Evolutionary conservation across 2,113 vertebrate genomes (phyloP).

Genomic region (Grus americana): DNA sequence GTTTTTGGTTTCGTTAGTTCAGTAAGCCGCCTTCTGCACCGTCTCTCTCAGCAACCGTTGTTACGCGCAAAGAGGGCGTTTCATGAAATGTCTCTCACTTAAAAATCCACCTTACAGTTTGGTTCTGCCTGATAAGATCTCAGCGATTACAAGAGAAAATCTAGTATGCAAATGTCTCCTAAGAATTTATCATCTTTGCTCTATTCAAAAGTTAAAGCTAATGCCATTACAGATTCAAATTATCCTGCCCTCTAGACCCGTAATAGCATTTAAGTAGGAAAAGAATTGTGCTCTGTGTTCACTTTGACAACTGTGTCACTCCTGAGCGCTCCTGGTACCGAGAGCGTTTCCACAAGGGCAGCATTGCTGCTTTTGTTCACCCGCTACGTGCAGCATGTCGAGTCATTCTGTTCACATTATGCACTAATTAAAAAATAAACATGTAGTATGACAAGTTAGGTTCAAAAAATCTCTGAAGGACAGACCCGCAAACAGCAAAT

Average conservation of each 20-base stretch:
- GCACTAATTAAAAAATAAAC: slow-evolving; percentile 11
- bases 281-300: neutral
- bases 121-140: neutral
- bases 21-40: neutral
- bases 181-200: neutral
- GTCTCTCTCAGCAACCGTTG: neutral
- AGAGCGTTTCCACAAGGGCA: neutral
- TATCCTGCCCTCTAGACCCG: neutral
- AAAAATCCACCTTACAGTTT: neutral
- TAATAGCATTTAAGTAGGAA: neutral
- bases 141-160: neutral
- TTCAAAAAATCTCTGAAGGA: slow-evolving; percentile 33
- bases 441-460: neutral
- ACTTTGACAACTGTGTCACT: neutral
- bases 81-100: neutral
- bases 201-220: neutral
- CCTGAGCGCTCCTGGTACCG: neutral
- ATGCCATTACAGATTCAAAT: neutral
- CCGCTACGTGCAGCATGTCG: neutral
- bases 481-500: neutral
- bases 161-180: neutral
- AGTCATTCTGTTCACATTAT: neutral
- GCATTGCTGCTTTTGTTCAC: neutral
- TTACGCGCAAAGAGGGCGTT: neutral
- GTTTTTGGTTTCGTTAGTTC: neutral